Evolutionary conservation across 2,113 vertebrate genomes (phyloP).

Genomic region (Panurus biarmicus): DNA sequence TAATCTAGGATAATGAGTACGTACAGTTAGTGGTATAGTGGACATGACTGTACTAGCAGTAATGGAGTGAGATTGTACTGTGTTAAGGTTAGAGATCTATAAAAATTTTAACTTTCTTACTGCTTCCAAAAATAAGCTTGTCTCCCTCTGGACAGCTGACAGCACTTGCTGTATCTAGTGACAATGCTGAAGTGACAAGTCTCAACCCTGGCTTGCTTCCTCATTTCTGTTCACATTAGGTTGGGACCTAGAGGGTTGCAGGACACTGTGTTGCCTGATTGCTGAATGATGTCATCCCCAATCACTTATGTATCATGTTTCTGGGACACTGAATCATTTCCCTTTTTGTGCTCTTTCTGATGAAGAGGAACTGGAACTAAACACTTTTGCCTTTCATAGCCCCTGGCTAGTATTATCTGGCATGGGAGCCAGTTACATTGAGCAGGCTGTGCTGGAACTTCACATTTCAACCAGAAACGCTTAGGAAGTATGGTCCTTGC

Average conservation of each 20-base stretch:
- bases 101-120: neutral
- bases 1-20: neutral
- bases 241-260: neutral
- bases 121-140: neutral
- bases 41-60: neutral
- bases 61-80: neutral
- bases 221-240: neutral
- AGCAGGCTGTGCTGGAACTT: neutral
- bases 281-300: neutral
- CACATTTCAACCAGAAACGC: neutral
- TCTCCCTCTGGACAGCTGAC: neutral
- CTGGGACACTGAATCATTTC: neutral
- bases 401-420: neutral
- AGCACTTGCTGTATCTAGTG: neutral
- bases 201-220: neutral
- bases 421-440: neutral
- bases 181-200: neutral
- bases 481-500: conserved; percentile 37
- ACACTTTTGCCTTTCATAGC: neutral
- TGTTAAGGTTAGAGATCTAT: neutral
- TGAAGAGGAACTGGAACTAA: neutral
- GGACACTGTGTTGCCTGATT: neutral
- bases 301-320: neutral
- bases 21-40: neutral
- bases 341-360: conserved; percentile 1